Evolutionary conservation across 1,140 invertebrate genomes (phyloP).

Genomic region (Bilobella aurantiaca): DNA sequence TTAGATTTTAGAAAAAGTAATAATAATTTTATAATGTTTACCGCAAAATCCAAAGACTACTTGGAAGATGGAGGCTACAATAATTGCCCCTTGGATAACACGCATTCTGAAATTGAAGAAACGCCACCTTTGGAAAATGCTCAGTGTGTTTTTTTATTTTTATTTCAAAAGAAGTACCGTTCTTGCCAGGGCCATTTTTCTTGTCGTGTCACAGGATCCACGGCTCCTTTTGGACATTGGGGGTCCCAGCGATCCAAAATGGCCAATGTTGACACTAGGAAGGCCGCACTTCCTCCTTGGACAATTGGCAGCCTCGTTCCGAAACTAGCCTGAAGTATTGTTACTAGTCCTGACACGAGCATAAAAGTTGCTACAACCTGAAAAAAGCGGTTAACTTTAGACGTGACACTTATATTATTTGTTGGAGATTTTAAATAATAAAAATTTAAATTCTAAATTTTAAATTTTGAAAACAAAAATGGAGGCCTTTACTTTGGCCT

Average conservation of each 20-base stretch:
- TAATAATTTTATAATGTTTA: slow-evolving; percentile 6
- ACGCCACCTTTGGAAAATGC: not conserved
- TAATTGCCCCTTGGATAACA: slow-evolving; percentile 46
- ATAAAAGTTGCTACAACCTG: slow-evolving; percentile 54
- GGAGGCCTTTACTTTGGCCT: not conserved
- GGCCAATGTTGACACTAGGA: slow-evolving; percentile 60
- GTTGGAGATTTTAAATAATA: too few relatives aligned
- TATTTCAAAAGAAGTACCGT: not conserved
- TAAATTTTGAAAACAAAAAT: too few relatives aligned
- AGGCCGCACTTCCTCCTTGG: slow-evolving; percentile 45
- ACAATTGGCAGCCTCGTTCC: slow-evolving; percentile 50
- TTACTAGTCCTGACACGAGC: slow-evolving; percentile 73
- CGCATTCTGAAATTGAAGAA: slow-evolving; percentile 37
- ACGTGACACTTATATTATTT: too few relatives aligned
- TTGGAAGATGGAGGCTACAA: slow-evolving; percentile 43
- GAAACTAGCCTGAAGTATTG: slow-evolving; percentile 52
- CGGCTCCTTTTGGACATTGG: slow-evolving; percentile 53
- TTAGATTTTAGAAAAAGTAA: not conserved
- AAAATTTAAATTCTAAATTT: too few relatives aligned
- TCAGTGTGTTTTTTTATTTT: not conserved
- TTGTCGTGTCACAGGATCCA: slow-evolving; percentile 38
- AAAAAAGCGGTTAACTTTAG: too few relatives aligned
- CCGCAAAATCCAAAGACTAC: slow-evolving; percentile 42
- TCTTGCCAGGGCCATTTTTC: not conserved
- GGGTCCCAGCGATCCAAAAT: slow-evolving; percentile 40